Base-by-base conservation (phyloP, 2,888 invertebrate species). In the Temnothorax ravouxi region DNA sequence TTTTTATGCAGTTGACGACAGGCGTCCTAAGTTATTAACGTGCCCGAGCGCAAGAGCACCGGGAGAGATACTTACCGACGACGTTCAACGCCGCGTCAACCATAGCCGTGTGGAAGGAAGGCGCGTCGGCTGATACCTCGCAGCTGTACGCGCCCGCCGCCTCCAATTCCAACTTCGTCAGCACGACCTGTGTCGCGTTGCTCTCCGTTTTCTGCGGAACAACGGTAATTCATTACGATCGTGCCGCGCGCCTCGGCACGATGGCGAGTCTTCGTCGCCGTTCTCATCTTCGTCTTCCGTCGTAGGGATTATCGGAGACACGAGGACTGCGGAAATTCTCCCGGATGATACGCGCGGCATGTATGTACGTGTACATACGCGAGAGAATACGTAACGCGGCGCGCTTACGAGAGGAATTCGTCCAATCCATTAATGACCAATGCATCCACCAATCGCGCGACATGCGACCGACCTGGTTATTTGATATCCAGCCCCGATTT, bases 61-160 rank as follows among this genome's bases (percentile, higher is more conserved):
- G 21, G 29, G 44, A 29, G 25, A 6, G 52, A 77, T 34, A 80
- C 94, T 91, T 87, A 95, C 94, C 94, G 47, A 93, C 94, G 81
- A 95, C 92, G 88, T 94, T 93, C 93, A 95, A 94, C 56, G 90
- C 89, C 38, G 92, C 93, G 71, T 88, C 90, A 47, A 93, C 93
- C 61, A 93, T 91, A 2, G 92, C 93, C 29, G 95, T 95, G 88
- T 95, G 94, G 86, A 95, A 95, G 47, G 94, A 94, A 13, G 95
- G 95, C 1, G 94, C 94, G 85, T 95, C 94, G 9, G 92, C 94
- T 41, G 95, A 94, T 76, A 95, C 94, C 88, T 95, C 95, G 87
- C 95, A 95, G 82, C 93, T 94, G 88, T 94, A 95, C 47, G 83
- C 87, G 38, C 94, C 94, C 29, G 94, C 93, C 34, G 94, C 93